Percentiles rank a stretch among this genome's conserved stretches.
Evolutionary conservation across 1,140 invertebrate species (phyloP).

Genomic region (Ylistrum balloti): DNA sequence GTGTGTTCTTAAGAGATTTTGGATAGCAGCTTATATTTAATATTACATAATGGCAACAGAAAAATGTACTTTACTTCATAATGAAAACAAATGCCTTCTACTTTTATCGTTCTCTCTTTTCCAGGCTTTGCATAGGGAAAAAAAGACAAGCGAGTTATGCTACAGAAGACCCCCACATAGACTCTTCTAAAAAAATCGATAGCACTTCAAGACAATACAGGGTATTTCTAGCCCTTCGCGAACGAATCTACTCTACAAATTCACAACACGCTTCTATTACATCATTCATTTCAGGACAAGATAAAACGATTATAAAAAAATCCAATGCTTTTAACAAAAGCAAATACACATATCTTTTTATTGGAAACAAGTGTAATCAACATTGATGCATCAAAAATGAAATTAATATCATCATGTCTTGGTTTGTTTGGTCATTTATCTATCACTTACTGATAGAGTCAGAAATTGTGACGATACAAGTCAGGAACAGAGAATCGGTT

Average conservation of each 20-base stretch:
- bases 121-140: too few species aligned
- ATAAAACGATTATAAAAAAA: neutral
- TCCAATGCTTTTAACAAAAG: neutral
- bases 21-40: too few species aligned
- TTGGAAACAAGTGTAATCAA: conserved; percentile 9
- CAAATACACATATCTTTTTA: neutral
- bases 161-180: neutral
- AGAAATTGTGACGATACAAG: neutral
- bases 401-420: neutral
- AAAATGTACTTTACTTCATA: too few species aligned
- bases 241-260: neutral
- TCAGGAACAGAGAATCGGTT: neutral
- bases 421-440: neutral
- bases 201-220: neutral
- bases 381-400: neutral
- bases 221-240: neutral
- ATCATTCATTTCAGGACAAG: neutral
- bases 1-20: too few species aligned
- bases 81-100: too few species aligned
- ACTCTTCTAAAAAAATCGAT: neutral
- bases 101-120: too few species aligned
- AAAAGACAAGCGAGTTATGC: neutral
- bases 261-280: neutral
- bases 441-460: neutral
- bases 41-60: too few species aligned